A percentile compares a stretch with the other conserved stretches of the same genome.
Conservation (phyloP, 2,113 vertebrate species). For the Eonycteris spelaea region DNA sequence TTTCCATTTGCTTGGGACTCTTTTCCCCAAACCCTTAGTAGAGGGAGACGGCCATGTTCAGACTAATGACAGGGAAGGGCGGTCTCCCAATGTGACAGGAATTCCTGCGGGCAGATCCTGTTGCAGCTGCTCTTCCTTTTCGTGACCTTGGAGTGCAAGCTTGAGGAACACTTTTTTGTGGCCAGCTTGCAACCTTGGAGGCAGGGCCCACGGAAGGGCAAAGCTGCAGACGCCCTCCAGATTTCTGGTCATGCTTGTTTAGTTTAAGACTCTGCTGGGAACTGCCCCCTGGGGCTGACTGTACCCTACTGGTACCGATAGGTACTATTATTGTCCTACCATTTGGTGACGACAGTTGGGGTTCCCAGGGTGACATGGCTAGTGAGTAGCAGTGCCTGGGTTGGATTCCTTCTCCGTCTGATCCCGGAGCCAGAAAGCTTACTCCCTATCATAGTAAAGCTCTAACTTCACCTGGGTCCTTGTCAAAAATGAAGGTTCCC, state of each 20-base stretch:
- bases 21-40: neutral
- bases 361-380: rapidly evolving
- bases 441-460: neutral
- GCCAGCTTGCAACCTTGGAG: neutral
- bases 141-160: neutral
- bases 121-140: neutral
- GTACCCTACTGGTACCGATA: neutral
- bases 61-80: neutral
- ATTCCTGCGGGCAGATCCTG: neutral
- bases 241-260: neutral
- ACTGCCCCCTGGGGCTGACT: neutral
- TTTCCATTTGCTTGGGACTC: neutral
- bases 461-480: neutral
- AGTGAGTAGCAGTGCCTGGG: neutral
- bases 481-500: neutral
- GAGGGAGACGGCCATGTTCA: neutral
- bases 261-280: neutral
- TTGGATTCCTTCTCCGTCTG: neutral
- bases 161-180: neutral
- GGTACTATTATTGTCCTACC: too few species aligned
- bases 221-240: neutral
- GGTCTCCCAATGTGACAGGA: neutral
- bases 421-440: neutral
- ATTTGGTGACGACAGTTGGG: rapidly evolving
- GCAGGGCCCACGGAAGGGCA: neutral